These are phyloP conservation scores for Paralinhomoeus sp. DNA, from an alignment of 2,888 invertebrate genomes.

Conservation along the genomic window DNA sequence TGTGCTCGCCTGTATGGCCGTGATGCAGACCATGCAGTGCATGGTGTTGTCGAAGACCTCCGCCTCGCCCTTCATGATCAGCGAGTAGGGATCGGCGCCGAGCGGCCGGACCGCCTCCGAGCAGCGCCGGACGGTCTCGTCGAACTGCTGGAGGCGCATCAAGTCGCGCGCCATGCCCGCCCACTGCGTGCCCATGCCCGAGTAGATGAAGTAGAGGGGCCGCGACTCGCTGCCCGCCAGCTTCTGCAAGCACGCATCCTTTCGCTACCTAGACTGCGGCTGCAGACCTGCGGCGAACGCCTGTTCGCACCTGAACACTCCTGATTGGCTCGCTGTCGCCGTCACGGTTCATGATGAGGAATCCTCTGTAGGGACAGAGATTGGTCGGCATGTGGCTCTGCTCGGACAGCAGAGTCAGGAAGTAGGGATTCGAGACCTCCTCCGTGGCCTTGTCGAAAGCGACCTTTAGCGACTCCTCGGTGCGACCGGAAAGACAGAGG, in stretches of 20 bases:
- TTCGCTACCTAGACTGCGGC: too few species aligned
- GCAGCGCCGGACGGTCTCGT: background rate
- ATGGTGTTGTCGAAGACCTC: conserved; percentile 55
- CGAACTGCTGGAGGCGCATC: conserved; percentile 1
- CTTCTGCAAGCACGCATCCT: too few species aligned
- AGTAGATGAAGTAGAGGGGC: conserved; percentile 68
- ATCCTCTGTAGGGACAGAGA: conserved; percentile 47
- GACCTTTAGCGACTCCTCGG: conserved; percentile 46
- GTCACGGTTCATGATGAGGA: conserved; percentile 43
- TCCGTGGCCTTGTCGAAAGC: conserved; percentile 1
- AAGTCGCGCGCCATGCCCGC: conserved; percentile 51
- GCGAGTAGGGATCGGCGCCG: conserved; percentile 50
- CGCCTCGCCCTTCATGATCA: conserved; percentile 50
- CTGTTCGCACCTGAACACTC: conserved; percentile 17
- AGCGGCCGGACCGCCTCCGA: conserved; percentile 43
- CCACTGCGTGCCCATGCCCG: conserved; percentile 94
- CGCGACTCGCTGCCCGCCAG: background rate
- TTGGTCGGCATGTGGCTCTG: conserved; percentile 42
- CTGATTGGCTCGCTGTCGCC: conserved; percentile 10
- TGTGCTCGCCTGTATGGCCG: conserved; percentile 59
- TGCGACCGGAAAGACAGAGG: conserved; percentile 56
- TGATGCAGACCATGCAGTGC: conserved; percentile 59
- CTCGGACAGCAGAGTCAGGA: conserved; percentile 16
- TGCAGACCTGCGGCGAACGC: too few species aligned
- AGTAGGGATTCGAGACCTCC: conserved; percentile 12